Percentiles rank a stretch among this genome's conserved stretches.
phyloP scores from a whole-genome alignment of 2,797 vertebrate species.

The Notolabrus celidotus region DNA sequence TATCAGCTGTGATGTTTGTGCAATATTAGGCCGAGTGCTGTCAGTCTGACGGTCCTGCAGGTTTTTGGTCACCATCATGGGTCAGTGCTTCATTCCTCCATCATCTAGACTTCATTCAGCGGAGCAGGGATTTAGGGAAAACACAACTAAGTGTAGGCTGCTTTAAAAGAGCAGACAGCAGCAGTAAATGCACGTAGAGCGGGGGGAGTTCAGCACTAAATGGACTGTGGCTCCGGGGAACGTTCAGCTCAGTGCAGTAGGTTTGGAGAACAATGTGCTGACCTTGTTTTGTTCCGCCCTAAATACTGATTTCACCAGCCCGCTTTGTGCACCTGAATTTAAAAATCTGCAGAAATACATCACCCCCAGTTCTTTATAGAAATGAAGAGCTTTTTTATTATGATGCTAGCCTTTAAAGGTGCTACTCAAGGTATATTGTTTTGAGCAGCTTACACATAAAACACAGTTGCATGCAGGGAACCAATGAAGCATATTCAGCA shows the following conservation, averaged over 20 bases:
- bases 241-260: constrained; percentile 22
- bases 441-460: too few species aligned
- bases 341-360: not conserved
- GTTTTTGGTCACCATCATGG: constrained; percentile 11
- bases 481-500: too few species aligned
- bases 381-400: too few species aligned
- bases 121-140: constrained; percentile 20
- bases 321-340: constrained; percentile 2
- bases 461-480: too few species aligned
- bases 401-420: too few species aligned
- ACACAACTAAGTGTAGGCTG: constrained; percentile 11
- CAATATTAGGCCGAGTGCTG: not conserved
- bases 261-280: constrained; percentile 48
- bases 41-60: not conserved
- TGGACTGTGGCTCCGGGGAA: constrained; percentile 53
- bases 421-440: too few species aligned
- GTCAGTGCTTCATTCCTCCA: constrained; percentile 13
- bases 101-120: constrained; percentile 27
- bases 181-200: constrained; percentile 43
- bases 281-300: constrained; percentile 44
- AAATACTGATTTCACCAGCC: constrained; percentile 26
- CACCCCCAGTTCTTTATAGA: not conserved
- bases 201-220: constrained; percentile 43
- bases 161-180: constrained; percentile 45
- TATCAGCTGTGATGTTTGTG: not conserved